A percentile compares a stretch with the other conserved stretches of the same genome.
These are phyloP conservation scores for Latrodectus geometricus DNA, from an alignment of 1,140 invertebrate species.

Conservation along the genomic window DNA sequence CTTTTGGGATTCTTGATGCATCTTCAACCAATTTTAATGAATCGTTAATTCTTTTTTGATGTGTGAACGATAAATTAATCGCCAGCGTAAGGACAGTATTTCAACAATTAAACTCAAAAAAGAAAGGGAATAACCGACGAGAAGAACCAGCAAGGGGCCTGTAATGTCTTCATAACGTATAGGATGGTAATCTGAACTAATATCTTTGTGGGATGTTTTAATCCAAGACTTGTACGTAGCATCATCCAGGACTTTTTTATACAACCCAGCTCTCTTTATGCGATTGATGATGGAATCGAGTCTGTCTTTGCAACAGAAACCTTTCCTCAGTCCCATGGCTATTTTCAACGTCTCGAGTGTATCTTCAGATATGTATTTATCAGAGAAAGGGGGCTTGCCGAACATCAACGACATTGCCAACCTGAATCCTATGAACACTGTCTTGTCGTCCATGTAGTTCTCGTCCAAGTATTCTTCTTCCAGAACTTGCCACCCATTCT, in stretches of 20 bases:
- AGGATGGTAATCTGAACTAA: too few relatives aligned
- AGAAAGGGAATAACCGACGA: too few relatives aligned
- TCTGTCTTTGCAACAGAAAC: neutral
- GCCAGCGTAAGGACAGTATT: too few relatives aligned
- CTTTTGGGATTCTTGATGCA: too few relatives aligned
- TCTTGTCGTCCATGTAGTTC: neutral
- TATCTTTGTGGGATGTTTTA: neutral
- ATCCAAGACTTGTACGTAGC: neutral
- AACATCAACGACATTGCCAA: neutral
- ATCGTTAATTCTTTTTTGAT: too few relatives aligned
- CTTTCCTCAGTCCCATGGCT: neutral
- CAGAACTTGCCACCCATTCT: too few relatives aligned
- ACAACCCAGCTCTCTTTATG: neutral
- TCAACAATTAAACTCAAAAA: too few relatives aligned
- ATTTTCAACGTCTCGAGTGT: neutral
- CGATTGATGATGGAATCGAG: neutral
- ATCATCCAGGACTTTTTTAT: neutral
- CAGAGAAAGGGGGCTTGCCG: neutral
- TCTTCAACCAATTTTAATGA: too few relatives aligned
- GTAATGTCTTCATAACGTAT: too few relatives aligned
- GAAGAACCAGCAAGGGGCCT: too few relatives aligned
- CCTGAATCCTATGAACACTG: neutral
- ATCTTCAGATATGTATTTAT: neutral
- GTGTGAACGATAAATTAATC: too few relatives aligned
- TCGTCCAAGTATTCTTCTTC: neutral